Conservation (phyloP, 2,888 invertebrate species). For the Dione juno region DNA sequence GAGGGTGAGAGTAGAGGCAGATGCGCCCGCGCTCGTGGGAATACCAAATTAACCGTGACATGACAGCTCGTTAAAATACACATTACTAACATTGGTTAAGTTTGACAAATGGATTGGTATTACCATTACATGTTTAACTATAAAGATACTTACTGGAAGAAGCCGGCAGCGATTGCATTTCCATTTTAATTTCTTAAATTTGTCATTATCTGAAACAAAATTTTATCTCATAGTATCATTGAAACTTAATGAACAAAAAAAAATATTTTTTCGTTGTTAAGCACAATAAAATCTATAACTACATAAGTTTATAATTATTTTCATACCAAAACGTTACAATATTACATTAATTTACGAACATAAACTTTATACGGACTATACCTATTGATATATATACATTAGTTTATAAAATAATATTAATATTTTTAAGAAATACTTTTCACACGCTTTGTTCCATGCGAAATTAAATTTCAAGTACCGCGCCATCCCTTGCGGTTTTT, state of each 20-base stretch:
- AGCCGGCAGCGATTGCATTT: conserved; percentile 62
- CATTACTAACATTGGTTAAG: background rate
- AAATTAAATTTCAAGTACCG: conserved; percentile 54
- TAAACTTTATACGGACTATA: too few species aligned
- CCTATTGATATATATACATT: background rate
- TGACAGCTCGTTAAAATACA: conserved; percentile 57
- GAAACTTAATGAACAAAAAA: too few species aligned
- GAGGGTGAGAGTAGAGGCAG: conserved; percentile 62
- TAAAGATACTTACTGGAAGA: conserved; percentile 64
- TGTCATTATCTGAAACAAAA: conserved; percentile 53
- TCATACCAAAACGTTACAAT: background rate
- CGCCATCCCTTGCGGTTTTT: conserved; percentile 53
- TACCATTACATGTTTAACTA: background rate
- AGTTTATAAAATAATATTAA: conserved; percentile 17
- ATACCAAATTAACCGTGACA: conserved; percentile 60
- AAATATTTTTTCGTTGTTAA: background rate
- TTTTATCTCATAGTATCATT: too few species aligned
- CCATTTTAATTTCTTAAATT: conserved; percentile 50
- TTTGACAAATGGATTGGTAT: background rate
- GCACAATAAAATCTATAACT: background rate
- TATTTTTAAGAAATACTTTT: conserved; percentile 47
- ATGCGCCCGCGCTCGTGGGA: conserved; percentile 73
- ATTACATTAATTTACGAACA: background rate
- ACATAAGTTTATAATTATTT: background rate
- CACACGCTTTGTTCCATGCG: conserved; percentile 54